Evolutionary conservation across 1,140 invertebrate genomes (phyloP), one percentile per base, ranked within the genome.

Genomic region (Zophobas atratus): DNA sequence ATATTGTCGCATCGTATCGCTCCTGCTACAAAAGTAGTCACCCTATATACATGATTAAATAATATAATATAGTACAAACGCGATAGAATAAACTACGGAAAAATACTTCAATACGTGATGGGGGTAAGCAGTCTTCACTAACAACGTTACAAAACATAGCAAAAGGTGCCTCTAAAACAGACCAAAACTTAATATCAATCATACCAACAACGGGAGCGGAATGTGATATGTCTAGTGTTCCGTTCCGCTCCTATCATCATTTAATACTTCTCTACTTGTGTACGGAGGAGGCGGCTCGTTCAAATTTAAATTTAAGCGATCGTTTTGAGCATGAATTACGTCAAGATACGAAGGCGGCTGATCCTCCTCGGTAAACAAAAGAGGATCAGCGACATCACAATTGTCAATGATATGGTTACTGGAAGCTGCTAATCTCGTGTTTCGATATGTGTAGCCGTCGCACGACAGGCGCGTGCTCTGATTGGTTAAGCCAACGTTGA

Each of bases 271-370:
- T 35, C 75, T 79, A 77, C 85, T 86, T 32, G 81, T 82, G 55
- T 86, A 86, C 5, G 85, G 85, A n/a, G 85, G 85, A 8, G 85
- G 85, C 6, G 85, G 84, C 71, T 85, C 85, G 20, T 72, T 81
- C 36, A 79, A 60, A 20, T 51, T 81, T 36, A 79, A 60, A 20
- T 51, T 53, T 2, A 77, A 46, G n/a, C 60, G 6, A 33, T 5
- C 35, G 51, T 67, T 55, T 32, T 56, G 39, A 80, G 38, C 32
- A 81, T 20, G 46, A 36, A 81, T 73, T 6, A 78, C 83, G 33
- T 85, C 85, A 1, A 81, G 77, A 70, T 86, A 86, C 2, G 84
- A 81, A 32, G 85, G 85, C 32, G 85, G 85, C 55, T 84, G 81
- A 71, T 85, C 83, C 76, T 41, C 76, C 73, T 32, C 74, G 57